These are phyloP conservation scores for Himalopsyche kuldschensis DNA, from an alignment of 2,888 invertebrate species.

Conservation along the genomic window DNA sequence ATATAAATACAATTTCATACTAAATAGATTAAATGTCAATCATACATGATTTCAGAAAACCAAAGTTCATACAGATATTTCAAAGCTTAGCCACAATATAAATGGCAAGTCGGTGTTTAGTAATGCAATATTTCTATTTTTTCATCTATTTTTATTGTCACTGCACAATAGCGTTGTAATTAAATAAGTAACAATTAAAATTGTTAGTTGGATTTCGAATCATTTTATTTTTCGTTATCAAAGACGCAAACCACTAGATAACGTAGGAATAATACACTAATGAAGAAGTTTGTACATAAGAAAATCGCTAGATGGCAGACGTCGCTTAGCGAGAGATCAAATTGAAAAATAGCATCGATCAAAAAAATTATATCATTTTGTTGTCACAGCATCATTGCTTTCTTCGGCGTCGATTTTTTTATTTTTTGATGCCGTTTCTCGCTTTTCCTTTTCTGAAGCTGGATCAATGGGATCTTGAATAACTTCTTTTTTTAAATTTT, in stretches of 20 bases:
- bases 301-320: background rate
- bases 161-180: too few species aligned
- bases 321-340: background rate
- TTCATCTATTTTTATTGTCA: too few species aligned
- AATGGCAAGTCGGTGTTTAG: too few species aligned
- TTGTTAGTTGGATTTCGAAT: background rate
- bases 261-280: background rate
- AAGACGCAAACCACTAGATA: background rate
- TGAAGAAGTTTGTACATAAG: background rate
- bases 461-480: background rate
- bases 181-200: too few species aligned
- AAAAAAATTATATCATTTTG: background rate
- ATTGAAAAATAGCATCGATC: background rate
- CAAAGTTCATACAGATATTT: too few species aligned
- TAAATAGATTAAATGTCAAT: too few species aligned
- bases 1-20: too few species aligned
- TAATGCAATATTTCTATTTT: too few species aligned
- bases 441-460: background rate
- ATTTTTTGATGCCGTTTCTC: background rate
- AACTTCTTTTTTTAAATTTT: background rate
- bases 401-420: background rate
- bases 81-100: too few species aligned
- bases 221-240: background rate
- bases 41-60: too few species aligned
- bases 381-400: background rate